Conservation (phyloP, 2,113 vertebrate genomes). For the Aptenodytes patagonicus region DNA sequence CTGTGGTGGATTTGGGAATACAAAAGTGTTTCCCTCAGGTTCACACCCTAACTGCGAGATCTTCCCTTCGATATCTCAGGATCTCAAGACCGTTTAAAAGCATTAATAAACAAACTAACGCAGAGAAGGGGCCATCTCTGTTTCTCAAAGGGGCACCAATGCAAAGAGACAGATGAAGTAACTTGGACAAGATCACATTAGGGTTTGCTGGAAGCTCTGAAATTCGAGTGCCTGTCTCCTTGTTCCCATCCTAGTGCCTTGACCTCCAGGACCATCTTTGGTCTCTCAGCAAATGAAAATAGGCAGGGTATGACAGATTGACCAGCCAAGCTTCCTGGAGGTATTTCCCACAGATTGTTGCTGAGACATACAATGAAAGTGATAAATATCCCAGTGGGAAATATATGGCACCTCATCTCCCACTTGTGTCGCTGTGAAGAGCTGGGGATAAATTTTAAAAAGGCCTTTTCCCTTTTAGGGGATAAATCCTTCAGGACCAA, state of each 20-base stretch:
- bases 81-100: neutral
- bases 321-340: constrained; percentile 6
- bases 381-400: constrained; percentile 57
- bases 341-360: constrained; percentile 48
- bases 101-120: neutral
- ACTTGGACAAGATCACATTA: rapidly evolving
- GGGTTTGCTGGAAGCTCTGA: neutral
- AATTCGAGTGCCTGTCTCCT: neutral
- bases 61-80: neutral
- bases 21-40: neutral
- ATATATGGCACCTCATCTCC: constrained; percentile 30
- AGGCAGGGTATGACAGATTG: constrained; percentile 12
- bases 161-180: neutral
- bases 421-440: neutral
- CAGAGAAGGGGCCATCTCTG: neutral
- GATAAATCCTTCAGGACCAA: constrained; percentile 70
- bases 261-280: constrained; percentile 5
- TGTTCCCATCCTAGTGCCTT: neutral
- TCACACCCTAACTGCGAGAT: neutral
- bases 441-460: neutral
- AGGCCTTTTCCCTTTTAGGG: constrained; percentile 44
- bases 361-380: constrained; percentile 15
- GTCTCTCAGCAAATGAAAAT: neutral
- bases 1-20: neutral
- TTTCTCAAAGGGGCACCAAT: neutral